Conservation (phyloP, 2,888 invertebrate species). For the Cinara cedri region DNA sequence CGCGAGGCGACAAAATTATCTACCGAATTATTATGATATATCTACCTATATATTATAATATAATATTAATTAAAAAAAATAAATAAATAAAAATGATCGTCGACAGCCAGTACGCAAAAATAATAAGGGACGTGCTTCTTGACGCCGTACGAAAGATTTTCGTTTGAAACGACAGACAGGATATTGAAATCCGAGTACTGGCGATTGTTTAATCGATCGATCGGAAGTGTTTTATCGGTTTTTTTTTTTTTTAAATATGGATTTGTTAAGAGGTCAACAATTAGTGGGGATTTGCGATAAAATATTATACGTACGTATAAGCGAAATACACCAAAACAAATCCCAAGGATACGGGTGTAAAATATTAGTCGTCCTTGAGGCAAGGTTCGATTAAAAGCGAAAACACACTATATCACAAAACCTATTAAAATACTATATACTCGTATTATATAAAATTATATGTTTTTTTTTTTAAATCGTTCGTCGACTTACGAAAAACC, state of each 20-base stretch:
- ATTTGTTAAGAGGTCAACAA: not conserved
- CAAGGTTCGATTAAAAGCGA: not conserved
- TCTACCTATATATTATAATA: too few relatives aligned
- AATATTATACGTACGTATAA: not conserved
- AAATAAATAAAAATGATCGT: too few relatives aligned
- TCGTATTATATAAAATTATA: not conserved
- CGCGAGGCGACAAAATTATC: not conserved
- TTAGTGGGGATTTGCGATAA: not conserved
- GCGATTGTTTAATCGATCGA: too few relatives aligned
- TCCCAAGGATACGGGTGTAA: conserved; percentile 10
- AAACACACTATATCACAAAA: not conserved
- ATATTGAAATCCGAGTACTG: too few relatives aligned
- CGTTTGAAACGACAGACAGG: too few relatives aligned
- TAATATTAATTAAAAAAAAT: too few relatives aligned
- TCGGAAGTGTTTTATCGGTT: too few relatives aligned
- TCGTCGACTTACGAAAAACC: conserved; percentile 37
- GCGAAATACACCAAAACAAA: conserved; percentile 24
- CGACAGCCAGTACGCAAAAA: not conserved
- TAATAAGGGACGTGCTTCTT: not conserved
- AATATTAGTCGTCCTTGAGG: conserved; percentile 16
- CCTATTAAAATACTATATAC: not conserved
- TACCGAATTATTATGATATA: too few relatives aligned
- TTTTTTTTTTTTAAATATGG: not conserved
- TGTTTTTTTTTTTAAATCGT: conserved; percentile 1
- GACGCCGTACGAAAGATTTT: too few relatives aligned